These are phyloP conservation scores for Chalcis sispes DNA, from an alignment of 2,888 invertebrate genomes.

Conservation along the genomic window DNA sequence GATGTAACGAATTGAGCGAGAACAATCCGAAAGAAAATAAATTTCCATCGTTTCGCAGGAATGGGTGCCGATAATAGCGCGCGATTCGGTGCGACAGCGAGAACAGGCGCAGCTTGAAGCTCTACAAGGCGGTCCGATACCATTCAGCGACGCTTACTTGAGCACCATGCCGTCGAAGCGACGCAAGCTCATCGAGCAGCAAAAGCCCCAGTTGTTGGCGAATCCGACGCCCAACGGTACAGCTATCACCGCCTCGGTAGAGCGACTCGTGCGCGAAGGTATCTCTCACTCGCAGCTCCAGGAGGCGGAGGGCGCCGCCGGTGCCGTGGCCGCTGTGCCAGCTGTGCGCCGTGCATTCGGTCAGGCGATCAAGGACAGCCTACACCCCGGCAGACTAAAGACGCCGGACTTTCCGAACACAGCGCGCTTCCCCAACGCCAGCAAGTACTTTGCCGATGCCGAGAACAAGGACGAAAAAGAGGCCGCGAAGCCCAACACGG, in stretches of 20 bases:
- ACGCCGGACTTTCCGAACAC: slow-evolving; percentile 75
- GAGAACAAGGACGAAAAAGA: slow-evolving; percentile 30
- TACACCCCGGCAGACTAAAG: slow-evolving; percentile 68
- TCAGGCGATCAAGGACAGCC: slow-evolving; percentile 72
- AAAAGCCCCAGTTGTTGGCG: slow-evolving; percentile 71
- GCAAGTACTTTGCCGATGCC: slow-evolving; percentile 73
- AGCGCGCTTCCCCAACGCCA: slow-evolving; percentile 76
- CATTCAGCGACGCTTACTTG: slow-evolving; percentile 93
- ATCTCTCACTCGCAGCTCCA: slow-evolving; percentile 70
- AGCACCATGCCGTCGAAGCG: slow-evolving; percentile 93
- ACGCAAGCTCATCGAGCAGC: slow-evolving; percentile 84
- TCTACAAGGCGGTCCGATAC: slow-evolving; percentile 69
- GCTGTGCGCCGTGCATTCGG: slow-evolving; percentile 73
- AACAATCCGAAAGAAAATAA: not conserved
- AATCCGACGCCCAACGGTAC: slow-evolving; percentile 66
- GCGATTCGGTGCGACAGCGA: slow-evolving; percentile 86
- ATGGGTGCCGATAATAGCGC: slow-evolving; percentile 92
- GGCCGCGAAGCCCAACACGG: slow-evolving; percentile 1
- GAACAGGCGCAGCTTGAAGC: slow-evolving; percentile 75
- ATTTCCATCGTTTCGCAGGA: slow-evolving; percentile 76
- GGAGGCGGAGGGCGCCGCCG: slow-evolving; percentile 71
- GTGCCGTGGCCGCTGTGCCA: slow-evolving; percentile 70
- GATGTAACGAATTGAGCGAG: too few species aligned
- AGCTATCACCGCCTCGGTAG: slow-evolving; percentile 71
- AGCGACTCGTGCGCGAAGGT: slow-evolving; percentile 71